Evolutionary conservation across 2,888 invertebrate genomes (phyloP), one percentile per base, ranked within the genome.

Genomic region (Melieria crassipennis): DNA sequence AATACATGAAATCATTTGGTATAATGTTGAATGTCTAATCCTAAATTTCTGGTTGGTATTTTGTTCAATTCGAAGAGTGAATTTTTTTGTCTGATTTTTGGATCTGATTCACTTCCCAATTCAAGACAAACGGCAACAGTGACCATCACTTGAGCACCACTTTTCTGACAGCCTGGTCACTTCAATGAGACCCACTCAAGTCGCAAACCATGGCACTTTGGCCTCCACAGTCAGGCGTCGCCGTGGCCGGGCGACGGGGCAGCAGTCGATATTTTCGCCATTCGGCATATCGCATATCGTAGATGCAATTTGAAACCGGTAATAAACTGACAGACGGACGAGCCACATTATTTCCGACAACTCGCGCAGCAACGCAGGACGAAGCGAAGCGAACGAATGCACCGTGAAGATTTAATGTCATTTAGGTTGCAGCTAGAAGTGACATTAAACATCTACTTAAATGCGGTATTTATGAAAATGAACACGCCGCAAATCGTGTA

Each of bases 391-490:
- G 58, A 4, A 16, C 58, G 42, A 10, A 11, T 4, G n/a, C 6
- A 47, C 16, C 52, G 50, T n/a, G 52, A 52, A 64, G 52, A 64
- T 42, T 50, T 13, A 64, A 64, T 64, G 64, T 64, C 64, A 64
- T 64, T 64, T 61, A 16, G 16, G 64, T 13, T 64, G 64, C 64
- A 64, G 47, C 64, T 47, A 64, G 64, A 64, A 48, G 64, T 42
- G 64, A 64, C 64, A 64, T 64, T 64, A 52, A 64, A 64, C 64
- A 64, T 64, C 64, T 64, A 56, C 57, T 62, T 58, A 77, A 77
- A 79, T 78, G 80, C 77, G 78, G 78, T 79, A 79, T 81, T 83
- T 81, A 80, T 81, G 81, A 82, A 82, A 82, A 81, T 82, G 77
- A 78, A 79, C 77, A 76, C 75, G 77, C 73, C 65, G 58, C 58